phyloP scores from a whole-genome alignment of 2,113 vertebrate species.

The Cololabis saira region DNA sequence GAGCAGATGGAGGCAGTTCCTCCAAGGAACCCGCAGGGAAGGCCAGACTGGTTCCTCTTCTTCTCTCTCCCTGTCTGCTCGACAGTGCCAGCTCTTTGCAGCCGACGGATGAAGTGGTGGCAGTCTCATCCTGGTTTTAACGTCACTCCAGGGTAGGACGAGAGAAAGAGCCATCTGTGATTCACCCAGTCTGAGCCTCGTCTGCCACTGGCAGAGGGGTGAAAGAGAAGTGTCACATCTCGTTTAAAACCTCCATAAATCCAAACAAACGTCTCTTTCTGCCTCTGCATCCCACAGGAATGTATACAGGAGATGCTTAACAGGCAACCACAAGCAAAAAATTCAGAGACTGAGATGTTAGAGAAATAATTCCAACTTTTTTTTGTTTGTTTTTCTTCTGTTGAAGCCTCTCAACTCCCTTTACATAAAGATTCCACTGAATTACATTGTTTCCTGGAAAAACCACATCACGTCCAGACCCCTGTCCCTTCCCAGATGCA shows the following conservation, averaged over 20 bases:
- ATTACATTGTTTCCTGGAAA: constrained; percentile 43
- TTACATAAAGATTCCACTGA: not conserved
- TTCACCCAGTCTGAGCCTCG: constrained; percentile 36
- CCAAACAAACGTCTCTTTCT: not conserved
- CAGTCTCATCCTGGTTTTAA: constrained; percentile 50
- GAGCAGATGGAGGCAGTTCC: constrained; percentile 69
- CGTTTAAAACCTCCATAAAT: constrained; percentile 13
- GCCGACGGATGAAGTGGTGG: constrained; percentile 61
- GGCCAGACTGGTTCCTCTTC: constrained; percentile 39
- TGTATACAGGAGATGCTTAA: not conserved
- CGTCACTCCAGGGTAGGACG: constrained; percentile 38
- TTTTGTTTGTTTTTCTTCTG: not conserved
- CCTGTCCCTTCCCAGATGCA: not conserved
- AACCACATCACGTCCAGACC: constrained; percentile 42
- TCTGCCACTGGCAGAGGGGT: constrained; percentile 15
- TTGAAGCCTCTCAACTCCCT: not conserved
- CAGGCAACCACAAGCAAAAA: not conserved
- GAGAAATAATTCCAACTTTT: not conserved
- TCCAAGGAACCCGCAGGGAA: constrained; percentile 46
- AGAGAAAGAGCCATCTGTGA: constrained; percentile 67
- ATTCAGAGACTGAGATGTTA: not conserved
- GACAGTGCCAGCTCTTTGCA: constrained; percentile 63
- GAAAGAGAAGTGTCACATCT: constrained; percentile 17
- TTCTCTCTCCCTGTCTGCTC: constrained; percentile 27
- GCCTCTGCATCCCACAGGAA: too few species aligned